Base-by-base conservation (phyloP, 2,888 invertebrate species). In the Poecilus cupreus region DNA sequence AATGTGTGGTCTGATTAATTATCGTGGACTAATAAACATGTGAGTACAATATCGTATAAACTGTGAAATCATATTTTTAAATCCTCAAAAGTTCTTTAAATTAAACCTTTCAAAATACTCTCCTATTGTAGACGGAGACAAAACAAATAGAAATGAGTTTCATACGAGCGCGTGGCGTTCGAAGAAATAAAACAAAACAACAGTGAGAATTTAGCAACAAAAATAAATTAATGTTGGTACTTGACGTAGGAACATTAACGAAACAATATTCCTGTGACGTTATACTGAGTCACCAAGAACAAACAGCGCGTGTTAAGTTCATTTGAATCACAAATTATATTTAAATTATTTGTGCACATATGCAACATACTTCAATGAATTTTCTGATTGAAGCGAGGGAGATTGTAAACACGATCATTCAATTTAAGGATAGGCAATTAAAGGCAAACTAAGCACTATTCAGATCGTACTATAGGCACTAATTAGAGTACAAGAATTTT, bases 301-400 rank as follows among this genome's bases (percentile, higher is more conserved):
- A 68, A 16, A 51, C 64, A 32, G 18, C 32, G 37, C 37, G 37
- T 68, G 37, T 39, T 68, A 37, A 20, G 37, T 68, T 68, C 64
- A 68, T 68, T 68, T 68, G 64, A 68, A 68, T 68, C 18, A 68
- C 64, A 68, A 68, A 68, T 60, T 60, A 24, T 60, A 60, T 60
- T 60, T 60, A 60, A 60, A 60, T 60, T 60, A 60, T 68, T 68
- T 68, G 64, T 37, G 16, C 37, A 18, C 64, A 26, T 32, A 60
- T 60, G 60, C 24, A 60, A 60, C 26, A 68, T 68, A 37, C 37
- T 37, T 60, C 37, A 68, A 68, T 68, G 37, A 18, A 68, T 37
- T 37, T 37, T 68, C 37, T 68, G 64, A 68, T 68, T 68, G 64
- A 37, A 68, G 37, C 11, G 37, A n/a, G n/a, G n/a, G n/a, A n/a